Percentiles rank a stretch among this genome's conserved stretches.
Conservation (phyloP, 2,888 invertebrate genomes). For the Rhingia campestris region DNA sequence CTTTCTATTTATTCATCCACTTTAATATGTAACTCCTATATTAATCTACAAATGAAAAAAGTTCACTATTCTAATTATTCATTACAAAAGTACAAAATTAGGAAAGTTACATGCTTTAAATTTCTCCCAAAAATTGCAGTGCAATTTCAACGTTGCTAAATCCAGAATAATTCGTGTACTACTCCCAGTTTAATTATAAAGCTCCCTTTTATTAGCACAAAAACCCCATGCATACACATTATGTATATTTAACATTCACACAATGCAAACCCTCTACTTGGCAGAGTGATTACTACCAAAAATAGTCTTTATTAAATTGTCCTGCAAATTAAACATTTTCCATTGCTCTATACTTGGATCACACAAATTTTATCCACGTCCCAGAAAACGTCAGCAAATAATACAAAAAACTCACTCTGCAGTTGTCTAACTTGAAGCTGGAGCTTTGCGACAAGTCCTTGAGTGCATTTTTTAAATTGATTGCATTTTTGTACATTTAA, state of each 20-base stretch:
- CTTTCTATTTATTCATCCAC: too few species aligned
- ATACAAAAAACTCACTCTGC: slow-evolving; percentile 17
- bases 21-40: too few species aligned
- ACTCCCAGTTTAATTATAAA: slow-evolving; percentile 21
- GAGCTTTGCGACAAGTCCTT: slow-evolving; percentile 34
- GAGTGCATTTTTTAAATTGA: slow-evolving; percentile 33
- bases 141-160: slow-evolving; percentile 10
- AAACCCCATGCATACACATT: slow-evolving; percentile 5
- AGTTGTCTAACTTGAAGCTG: slow-evolving; percentile 17
- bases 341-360: background rate
- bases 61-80: too few species aligned
- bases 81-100: background rate
- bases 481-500: slow-evolving; percentile 32
- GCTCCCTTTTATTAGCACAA: slow-evolving; percentile 6
- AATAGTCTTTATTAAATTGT: slow-evolving; percentile 44
- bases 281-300: slow-evolving; percentile 43
- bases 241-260: background rate
- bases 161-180: background rate
- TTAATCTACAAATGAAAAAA: too few species aligned
- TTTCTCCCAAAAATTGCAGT: slow-evolving; percentile 4
- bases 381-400: slow-evolving; percentile 27
- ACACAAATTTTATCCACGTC: slow-evolving; percentile 2
- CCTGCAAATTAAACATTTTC: slow-evolving; percentile 28
- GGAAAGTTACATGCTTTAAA: slow-evolving; percentile 2
- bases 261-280: slow-evolving; percentile 32